Base-by-base conservation (phyloP, 2,797 vertebrate genomes). In the Hipposideros larvatus region DNA sequence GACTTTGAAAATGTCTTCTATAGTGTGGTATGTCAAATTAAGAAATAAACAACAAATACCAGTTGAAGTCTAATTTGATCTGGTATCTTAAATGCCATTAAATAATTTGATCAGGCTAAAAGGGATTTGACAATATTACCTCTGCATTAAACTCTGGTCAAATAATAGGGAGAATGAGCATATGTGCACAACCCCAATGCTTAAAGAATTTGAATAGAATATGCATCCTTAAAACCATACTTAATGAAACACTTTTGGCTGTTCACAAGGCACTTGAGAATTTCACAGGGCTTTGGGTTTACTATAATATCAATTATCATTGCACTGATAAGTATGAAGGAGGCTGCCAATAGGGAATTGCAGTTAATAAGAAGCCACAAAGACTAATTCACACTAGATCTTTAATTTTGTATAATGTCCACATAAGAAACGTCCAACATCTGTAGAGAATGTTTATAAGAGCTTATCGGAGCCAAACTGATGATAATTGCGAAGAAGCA, bases 41-140 rank as follows among this genome's bases (percentile, higher is more conserved):
- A 96, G n/a, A 97, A 66, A 66, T 61, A 46, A 96, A 53, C 28
- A 93, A 90, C 15, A 95, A 28, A 63, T 87, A 31, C 7, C 63
- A 94, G 53, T 65, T 48, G 31, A 31, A 95, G 53, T 48, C 10
- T 63, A 94, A 94, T 15, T 48, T 24, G 7, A 92, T 26, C n/a
- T 74, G 73, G 2, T 51, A n/a, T 83, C 66, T 84, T 77, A 94
- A 37, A 93, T 48, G 3, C 18, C 57, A 79, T 91, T 66, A 16
- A 78, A 77, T 86, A 77, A 61, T 43, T 66, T n/a, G 4, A 37
- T 57, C 1, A 13, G n/a, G 4, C 2, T 70, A 24, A 53, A 92
- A 93, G 31, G 3, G 18, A 80, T 80, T 91, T 9, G 77, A 70
- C 57, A 46, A 5, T 0, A 1, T 75, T n/a, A 8, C 4, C 24